Base-by-base conservation (phyloP, 2,888 invertebrate genomes). In the Autographa gamma region DNA sequence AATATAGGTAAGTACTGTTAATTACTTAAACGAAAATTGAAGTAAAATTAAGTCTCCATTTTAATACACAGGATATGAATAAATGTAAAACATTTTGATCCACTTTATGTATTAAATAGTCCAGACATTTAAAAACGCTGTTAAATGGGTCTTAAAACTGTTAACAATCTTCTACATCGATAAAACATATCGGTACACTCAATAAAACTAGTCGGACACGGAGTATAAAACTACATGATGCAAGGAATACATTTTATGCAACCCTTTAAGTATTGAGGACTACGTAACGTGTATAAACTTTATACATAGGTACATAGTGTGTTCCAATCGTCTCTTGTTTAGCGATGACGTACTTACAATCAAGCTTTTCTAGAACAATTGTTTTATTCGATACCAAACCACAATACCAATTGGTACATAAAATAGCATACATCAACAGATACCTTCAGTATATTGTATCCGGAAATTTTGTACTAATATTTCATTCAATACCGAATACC, bases 231-330 rank as follows among this genome's bases (percentile, higher is more conserved):
- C 48, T 48, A 7, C n/a, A n/a, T 48, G 48, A n/a, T n/a, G 48
- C n/a, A n/a, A n/a, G n/a, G 48, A n/a, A n/a, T 48, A 48, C 48
- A n/a, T 48, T 48, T 48, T n/a, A 48, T 48, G 48, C 48, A 48
- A 48, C n/a, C 7, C n/a, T 48, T 48, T n/a, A n/a, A 48, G n/a
- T n/a, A 48, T n/a, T 48, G 48, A 48, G n/a, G 48, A 48, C 48
- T 48, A n/a, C 4, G n/a, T 48, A 7, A 6, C 14, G 0, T 16
- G 3, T 6, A 6, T 1, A 6, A 48, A 38, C 38, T 48, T 48
- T 7, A 48, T 7, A 8, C 48, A 16, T 16, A 16, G 4, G 41
- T 41, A 9, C 14, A 41, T 8, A 38, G 11, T 11, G 38, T 8
- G 34, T 34, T 38, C 0, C 8, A 8, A 11, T 9, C 11, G 11